Conservation (phyloP, 2,113 vertebrate genomes). For the Malurus alboscapulatus region DNA sequence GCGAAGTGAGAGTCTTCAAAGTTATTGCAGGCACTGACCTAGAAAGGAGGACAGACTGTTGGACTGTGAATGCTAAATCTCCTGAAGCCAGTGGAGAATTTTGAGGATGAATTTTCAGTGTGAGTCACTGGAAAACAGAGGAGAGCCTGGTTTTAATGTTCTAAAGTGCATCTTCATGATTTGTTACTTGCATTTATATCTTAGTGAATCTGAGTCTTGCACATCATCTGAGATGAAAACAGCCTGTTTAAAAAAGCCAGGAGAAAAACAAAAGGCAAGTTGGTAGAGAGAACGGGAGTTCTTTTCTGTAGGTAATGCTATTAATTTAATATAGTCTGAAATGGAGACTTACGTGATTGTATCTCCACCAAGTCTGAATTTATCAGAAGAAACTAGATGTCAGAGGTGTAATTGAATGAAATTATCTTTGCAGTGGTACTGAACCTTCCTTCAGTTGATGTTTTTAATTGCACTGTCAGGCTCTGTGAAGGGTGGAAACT, state of each 20-base stretch:
- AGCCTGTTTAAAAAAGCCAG: background rate
- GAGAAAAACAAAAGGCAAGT: background rate
- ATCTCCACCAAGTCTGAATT: background rate
- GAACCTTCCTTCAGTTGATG: background rate
- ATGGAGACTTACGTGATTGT: background rate
- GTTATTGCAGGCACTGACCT: background rate
- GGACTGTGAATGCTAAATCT: background rate
- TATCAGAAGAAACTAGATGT: background rate
- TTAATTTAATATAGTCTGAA: background rate
- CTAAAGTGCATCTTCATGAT: background rate
- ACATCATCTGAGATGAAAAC: background rate
- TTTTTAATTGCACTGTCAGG: background rate
- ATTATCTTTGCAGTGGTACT: background rate
- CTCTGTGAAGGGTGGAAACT: background rate
- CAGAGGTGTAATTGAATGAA: background rate
- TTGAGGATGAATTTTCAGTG: background rate
- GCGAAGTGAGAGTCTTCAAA: background rate
- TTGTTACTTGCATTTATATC: background rate
- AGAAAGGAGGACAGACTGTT: background rate
- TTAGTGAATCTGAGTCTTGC: background rate
- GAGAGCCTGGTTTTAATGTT: background rate
- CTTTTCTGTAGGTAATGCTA: background rate
- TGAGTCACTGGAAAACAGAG: background rate
- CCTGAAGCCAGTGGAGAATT: background rate
- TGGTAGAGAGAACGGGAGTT: background rate